Evolutionary conservation across 2,113 vertebrate species (phyloP).

Genomic region (Neomonachus schauinslandi): DNA sequence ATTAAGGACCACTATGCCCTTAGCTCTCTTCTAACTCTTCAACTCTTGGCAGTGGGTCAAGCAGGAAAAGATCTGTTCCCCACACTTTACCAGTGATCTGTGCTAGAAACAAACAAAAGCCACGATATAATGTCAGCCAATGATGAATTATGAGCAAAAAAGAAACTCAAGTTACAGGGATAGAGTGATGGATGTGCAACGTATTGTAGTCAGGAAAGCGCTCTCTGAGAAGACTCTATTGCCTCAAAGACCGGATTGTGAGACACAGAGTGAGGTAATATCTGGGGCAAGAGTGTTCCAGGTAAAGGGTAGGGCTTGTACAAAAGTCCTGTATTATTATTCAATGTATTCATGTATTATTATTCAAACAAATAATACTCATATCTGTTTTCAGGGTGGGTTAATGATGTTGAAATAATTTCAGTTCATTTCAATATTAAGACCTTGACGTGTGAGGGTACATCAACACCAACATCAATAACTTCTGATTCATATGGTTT

Average conservation of each 20-base stretch:
- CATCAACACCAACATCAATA: slow-evolving; percentile 24
- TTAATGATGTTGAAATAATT: slow-evolving; percentile 30
- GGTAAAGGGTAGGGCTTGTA: not conserved
- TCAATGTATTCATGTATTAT: no score
- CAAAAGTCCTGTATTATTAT: no score
- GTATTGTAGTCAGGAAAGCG: not conserved
- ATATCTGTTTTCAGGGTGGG: not conserved
- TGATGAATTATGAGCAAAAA: slow-evolving; percentile 7
- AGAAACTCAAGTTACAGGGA: not conserved
- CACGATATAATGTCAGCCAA: not conserved
- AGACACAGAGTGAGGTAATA: not conserved
- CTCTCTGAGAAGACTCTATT: not conserved
- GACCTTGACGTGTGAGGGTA: not conserved
- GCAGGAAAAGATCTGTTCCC: not conserved
- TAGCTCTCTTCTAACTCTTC: not conserved
- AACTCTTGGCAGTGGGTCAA: not conserved
- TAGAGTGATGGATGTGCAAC: not conserved
- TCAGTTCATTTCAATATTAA: slow-evolving; percentile 17
- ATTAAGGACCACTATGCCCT: not conserved
- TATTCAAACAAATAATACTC: not conserved
- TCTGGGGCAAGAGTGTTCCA: not conserved
- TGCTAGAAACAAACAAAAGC: not conserved
- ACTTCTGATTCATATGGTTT: slow-evolving; percentile 39
- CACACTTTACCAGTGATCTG: not conserved
- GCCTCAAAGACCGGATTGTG: not conserved